phyloP scores from a whole-genome alignment of 92 coral and sea anemone species.

The Palythoa grandiflora region DNA sequence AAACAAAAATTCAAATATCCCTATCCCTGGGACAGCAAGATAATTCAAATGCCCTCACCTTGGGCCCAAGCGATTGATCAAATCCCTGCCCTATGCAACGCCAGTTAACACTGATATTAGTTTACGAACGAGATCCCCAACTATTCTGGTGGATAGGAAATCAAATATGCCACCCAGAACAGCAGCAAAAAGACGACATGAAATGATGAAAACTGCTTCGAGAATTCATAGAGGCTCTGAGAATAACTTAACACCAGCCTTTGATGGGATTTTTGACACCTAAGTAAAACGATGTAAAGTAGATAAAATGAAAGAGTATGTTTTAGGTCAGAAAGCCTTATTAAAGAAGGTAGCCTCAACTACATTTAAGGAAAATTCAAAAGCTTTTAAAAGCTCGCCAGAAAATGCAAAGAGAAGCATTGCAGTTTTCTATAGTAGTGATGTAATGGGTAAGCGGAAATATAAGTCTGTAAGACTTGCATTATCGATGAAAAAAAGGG shows the following conservation, averaged over 20 bases:
- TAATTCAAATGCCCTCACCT: no score
- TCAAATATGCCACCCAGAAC: conserved; percentile 37
- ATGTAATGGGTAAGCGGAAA: conserved; percentile 74
- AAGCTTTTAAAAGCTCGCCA: conserved; percentile 63
- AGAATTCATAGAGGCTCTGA: neutral
- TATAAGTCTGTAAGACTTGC: conserved; percentile 63
- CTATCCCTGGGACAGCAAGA: no score
- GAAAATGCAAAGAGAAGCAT: conserved; percentile 52
- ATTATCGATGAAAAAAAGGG: conserved; percentile 59
- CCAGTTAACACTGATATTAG: neutral
- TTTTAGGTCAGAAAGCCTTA: conserved; percentile 22
- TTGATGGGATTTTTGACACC: conserved; percentile 65
- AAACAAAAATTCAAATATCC: no score
- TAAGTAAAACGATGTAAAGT: conserved; percentile 60
- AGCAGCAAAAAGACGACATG: neutral
- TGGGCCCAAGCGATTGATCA: no score
- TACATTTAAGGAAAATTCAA: conserved; percentile 46
- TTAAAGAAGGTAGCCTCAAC: conserved; percentile 52
- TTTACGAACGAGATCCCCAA: conserved; percentile 32
- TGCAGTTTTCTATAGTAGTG: conserved; percentile 67
- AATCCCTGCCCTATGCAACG: no score
- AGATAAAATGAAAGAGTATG: conserved; percentile 51
- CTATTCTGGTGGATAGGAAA: conserved; percentile 40
- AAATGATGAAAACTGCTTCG: conserved; percentile 5
- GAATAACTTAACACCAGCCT: conserved; percentile 17